These are phyloP conservation scores for Aix galericulata DNA, from an alignment of 2,113 vertebrate genomes.

Conservation along the genomic window DNA sequence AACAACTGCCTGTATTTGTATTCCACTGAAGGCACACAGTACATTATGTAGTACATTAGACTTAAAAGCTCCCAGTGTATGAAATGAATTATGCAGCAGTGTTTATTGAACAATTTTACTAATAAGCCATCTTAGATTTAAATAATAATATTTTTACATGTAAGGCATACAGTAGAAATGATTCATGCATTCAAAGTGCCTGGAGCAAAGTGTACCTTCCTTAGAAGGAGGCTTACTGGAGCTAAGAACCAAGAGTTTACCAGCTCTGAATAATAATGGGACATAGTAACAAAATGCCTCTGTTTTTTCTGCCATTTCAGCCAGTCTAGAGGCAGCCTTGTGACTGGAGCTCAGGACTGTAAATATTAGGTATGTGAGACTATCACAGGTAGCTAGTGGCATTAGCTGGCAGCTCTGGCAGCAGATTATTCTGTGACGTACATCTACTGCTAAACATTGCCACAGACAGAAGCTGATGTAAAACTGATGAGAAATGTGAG, in stretches of 20 bases:
- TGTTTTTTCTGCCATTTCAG: not conserved
- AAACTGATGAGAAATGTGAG: not conserved
- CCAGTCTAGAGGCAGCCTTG: not conserved
- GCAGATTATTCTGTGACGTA: not conserved
- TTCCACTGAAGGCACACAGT: not conserved
- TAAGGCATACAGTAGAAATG: not conserved
- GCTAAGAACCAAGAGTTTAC: not conserved
- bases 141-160: constrained; percentile 27
- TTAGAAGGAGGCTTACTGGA: not conserved
- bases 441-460: not conserved
- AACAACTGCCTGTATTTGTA: not conserved
- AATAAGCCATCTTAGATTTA: constrained; percentile 38
- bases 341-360: not conserved
- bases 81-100: constrained; percentile 1
- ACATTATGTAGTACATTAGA: constrained; percentile 2
- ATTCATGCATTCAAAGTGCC: not conserved
- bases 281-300: not conserved
- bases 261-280: not conserved
- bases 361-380: not conserved
- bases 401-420: not conserved
- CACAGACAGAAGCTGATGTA: not conserved
- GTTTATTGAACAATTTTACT: constrained; percentile 32
- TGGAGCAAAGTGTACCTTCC: not conserved
- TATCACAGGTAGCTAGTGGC: not conserved
- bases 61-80: not conserved